Evolutionary conservation across 2,888 invertebrate species (phyloP), one percentile per base, ranked within the genome.

Genomic region (Calephelis perditalis): DNA sequence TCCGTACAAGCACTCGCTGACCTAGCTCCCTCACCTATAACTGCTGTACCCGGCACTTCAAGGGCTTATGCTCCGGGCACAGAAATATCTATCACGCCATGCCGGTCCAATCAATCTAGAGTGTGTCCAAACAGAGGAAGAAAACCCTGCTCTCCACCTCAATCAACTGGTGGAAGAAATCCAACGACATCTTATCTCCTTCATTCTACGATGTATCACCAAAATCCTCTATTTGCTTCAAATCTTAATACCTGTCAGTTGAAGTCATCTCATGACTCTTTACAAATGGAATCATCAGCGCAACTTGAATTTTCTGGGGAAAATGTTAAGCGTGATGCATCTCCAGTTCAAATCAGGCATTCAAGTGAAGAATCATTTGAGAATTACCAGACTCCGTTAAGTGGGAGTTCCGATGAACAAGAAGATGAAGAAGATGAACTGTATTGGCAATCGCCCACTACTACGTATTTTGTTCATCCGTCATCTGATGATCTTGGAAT

Each of bases 1-100:
- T 79, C 84, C 0, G 69, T 73, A 5, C 78, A 79, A 60, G 77
- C 75, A 4, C 65, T 82, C 10, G 63, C 74, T 4, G 84, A 83
- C 55, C 70, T 82, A 3, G 73, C 72, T 3, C 75, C 77, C 3
- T 60, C 64, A 0, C 68, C 61, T n/a, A 56, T 78, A 12, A 66
- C 55, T 2, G 57, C 73, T 49, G 68, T 63, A 40, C 72, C 79
- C 3, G 72, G 74, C 8, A 63, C 70, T 3, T 68, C 77, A 0
- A 70, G 63, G 35, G 73, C 71, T 2, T 71, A 70, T 47, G 73
- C 74, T 1, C 78, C 80, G 0, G 82, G 81, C 6, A 11, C 78
- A 12, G 75, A 80, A 37, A 76, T 86, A 63, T 69, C 77, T 5
- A 56, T 82, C n/a, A 74, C 66, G 3, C 70, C 69, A 0, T 86